phyloP scores from a whole-genome alignment of 2,797 vertebrate species.

The Pterois miles region DNA sequence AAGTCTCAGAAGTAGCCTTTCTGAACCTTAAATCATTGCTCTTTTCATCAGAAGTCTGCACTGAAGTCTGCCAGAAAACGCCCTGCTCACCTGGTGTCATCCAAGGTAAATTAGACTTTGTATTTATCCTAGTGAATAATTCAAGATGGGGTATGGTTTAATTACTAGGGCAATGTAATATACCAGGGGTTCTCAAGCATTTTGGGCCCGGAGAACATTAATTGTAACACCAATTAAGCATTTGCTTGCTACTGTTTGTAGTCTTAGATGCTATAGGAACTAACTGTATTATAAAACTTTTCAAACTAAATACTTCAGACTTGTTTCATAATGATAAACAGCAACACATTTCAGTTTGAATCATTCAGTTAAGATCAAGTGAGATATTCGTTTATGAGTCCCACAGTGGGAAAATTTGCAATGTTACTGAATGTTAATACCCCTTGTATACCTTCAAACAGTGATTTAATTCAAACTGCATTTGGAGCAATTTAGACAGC shows the following conservation, averaged over 20 bases:
- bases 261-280: neutral
- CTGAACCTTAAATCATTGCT: neutral
- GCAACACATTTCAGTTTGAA: neutral
- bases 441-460: too few species aligned
- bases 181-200: neutral
- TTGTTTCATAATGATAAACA: neutral
- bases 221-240: neutral
- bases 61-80: constrained; percentile 39
- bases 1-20: neutral
- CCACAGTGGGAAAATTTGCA: too few species aligned
- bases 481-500: too few species aligned
- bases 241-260: too few species aligned
- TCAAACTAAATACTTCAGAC: neutral
- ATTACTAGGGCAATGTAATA: neutral
- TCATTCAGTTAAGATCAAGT: too few species aligned
- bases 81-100: constrained; percentile 42
- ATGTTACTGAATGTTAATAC: too few species aligned
- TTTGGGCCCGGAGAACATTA: neutral
- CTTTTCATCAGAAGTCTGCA: constrained; percentile 42
- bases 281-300: neutral
- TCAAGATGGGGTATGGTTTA: constrained; percentile 6
- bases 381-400: too few species aligned
- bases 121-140: neutral
- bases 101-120: constrained; percentile 46
- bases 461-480: too few species aligned